Base-by-base conservation (phyloP, 2,113 vertebrate species). In the Mola mola region DNA sequence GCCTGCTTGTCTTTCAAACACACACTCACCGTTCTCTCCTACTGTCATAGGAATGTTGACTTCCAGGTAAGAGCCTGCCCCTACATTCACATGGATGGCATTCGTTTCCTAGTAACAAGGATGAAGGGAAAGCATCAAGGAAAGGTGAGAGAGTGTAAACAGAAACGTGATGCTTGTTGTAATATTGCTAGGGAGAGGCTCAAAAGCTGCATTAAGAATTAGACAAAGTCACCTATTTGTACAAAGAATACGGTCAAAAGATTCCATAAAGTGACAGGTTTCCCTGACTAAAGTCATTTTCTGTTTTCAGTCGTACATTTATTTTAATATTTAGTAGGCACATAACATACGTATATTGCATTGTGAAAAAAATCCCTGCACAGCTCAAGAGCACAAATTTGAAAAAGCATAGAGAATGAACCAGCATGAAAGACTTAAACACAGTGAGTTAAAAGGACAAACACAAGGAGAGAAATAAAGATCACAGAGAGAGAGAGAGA, bases 11-110 rank as follows among this genome's bases (percentile, higher is more conserved):
- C 41, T 42, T 50, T 26, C 13, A 44, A 41, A 68, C 21, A 29
- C 34, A 68, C 61, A 33, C 93, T 90, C 91, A 98, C 97, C 97
- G 20, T 94, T 94, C 85, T 98, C 94, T 53, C 93, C 85, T 15
- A 98, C 96, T 60, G 94, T 96, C 96, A 97, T 96, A 34, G 97
- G 97, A 87, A 99, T 98, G 88, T 99, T 99, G 81, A 99, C 93
- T 91, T 99, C 97, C 90, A 99, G 91, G 84, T 99, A 99, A n/a
- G 97, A 99, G 64, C 97, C 97, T 46, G 97, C 97, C 51, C 97
- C 97, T 48, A 99, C 96, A 28, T 99, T 99, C 59, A 99, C 97
- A 90, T 99, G 97, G n/a, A 99, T 93, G 74, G 97, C 97, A 82
- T 98, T 99, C 4, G 97, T 99, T 90, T 99, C 97, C 97, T 99